phyloP scores from a whole-genome alignment of 2,888 invertebrate species.

The Heterodera filipjevi region DNA sequence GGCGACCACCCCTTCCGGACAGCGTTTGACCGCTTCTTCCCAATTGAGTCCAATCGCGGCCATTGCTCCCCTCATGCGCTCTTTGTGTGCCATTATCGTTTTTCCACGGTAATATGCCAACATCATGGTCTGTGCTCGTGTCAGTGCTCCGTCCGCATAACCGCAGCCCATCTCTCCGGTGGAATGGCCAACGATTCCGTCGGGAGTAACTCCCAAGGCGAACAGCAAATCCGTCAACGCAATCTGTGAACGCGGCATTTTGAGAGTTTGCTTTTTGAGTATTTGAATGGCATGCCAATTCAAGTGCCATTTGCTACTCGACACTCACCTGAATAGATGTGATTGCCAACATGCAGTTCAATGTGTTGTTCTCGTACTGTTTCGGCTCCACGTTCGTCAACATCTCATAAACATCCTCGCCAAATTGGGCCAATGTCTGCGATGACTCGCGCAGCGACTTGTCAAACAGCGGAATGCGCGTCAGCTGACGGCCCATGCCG shows the following conservation, averaged over 20 bases:
- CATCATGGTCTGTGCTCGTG: slow-evolving; percentile 88
- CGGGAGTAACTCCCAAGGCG: slow-evolving; percentile 78
- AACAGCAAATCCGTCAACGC: slow-evolving; percentile 87
- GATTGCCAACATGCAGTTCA: slow-evolving; percentile 89
- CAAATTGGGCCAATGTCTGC: slow-evolving; percentile 75
- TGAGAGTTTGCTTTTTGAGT: slow-evolving; percentile 4
- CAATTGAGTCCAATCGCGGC: slow-evolving; percentile 86
- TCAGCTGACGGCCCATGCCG: slow-evolving; percentile 87
- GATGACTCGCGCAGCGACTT: slow-evolving; percentile 73
- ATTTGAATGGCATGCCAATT: not conserved
- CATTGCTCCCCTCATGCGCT: slow-evolving; percentile 73
- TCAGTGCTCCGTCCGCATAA: slow-evolving; percentile 92
- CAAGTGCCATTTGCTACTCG: not conserved
- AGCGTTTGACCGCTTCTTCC: slow-evolving; percentile 75
- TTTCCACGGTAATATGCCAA: slow-evolving; percentile 91
- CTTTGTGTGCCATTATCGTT: slow-evolving; percentile 61
- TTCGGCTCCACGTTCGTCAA: slow-evolving; percentile 76
- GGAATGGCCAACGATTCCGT: slow-evolving; percentile 94
- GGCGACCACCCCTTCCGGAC: slow-evolving; percentile 80
- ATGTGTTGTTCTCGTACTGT: slow-evolving; percentile 74
- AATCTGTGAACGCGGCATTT: slow-evolving; percentile 70
- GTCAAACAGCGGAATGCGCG: slow-evolving; percentile 80
- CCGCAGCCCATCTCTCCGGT: slow-evolving; percentile 90
- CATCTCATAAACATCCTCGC: slow-evolving; percentile 79
- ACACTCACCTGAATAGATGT: slow-evolving; percentile 82